Percentiles rank a stretch among this genome's conserved stretches.
These are phyloP conservation scores for Aphis gossypii DNA, from an alignment of 1,140 invertebrate genomes.

Conservation along the genomic window DNA sequence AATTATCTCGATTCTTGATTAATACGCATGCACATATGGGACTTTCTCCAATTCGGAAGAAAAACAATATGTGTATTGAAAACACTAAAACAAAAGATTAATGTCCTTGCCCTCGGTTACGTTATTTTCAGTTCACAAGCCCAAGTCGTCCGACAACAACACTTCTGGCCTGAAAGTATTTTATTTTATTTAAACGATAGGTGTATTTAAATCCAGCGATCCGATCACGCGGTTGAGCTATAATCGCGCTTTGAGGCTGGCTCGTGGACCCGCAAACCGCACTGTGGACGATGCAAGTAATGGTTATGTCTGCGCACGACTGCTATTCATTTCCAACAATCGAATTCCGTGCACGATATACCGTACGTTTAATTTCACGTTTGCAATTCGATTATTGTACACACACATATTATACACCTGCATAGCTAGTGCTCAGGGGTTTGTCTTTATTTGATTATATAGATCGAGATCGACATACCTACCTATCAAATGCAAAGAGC, in stretches of 20 bases:
- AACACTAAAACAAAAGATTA: constrained; percentile 21
- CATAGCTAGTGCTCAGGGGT: neutral
- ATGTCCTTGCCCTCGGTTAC: constrained; percentile 38
- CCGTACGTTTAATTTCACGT: neutral
- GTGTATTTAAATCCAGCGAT: neutral
- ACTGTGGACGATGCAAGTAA: neutral
- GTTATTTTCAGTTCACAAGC: neutral
- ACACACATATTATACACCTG: neutral
- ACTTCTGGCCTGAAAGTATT: constrained; percentile 7
- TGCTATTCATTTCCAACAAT: constrained; percentile 47
- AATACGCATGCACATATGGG: neutral
- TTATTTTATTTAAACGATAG: neutral
- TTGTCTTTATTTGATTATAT: constrained; percentile 25
- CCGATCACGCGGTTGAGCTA: neutral
- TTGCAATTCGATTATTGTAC: constrained; percentile 13
- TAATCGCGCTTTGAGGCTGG: constrained; percentile 6
- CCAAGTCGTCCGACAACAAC: constrained; percentile 4
- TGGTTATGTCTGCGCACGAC: constrained; percentile 11
- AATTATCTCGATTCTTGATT: constrained; percentile 42
- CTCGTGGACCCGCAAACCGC: neutral
- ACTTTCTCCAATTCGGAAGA: constrained; percentile 27
- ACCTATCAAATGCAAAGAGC: neutral
- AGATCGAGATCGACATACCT: neutral
- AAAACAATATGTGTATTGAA: neutral
- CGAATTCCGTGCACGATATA: constrained; percentile 42